A percentile compares a stretch with the other conserved stretches of the same genome.
Evolutionary conservation across 2,888 invertebrate genomes (phyloP).

Genomic region (Ceraclea dissimilis): DNA sequence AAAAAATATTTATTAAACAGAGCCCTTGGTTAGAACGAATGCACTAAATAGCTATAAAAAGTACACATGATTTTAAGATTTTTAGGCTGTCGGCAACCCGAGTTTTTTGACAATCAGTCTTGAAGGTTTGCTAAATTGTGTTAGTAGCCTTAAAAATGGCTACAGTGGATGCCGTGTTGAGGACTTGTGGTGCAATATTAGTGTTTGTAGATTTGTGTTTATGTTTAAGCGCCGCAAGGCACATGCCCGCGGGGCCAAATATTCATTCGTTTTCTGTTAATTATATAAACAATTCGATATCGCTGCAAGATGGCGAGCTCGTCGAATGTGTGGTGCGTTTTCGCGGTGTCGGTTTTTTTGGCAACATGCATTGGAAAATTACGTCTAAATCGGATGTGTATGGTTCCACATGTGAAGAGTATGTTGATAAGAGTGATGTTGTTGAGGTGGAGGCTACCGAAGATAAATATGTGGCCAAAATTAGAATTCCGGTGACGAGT

Average conservation of each 20-base stretch:
- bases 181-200: constrained; percentile 46
- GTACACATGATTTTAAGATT: background rate
- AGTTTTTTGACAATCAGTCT: constrained; percentile 10
- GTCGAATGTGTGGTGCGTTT: constrained; percentile 7
- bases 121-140: constrained; percentile 3
- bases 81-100: background rate
- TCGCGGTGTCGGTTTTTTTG: constrained; percentile 12
- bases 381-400: constrained; percentile 8
- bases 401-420: constrained; percentile 11
- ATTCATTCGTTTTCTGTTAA: constrained; percentile 35
- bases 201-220: constrained; percentile 34
- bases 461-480: constrained; percentile 12
- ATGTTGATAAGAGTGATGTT: constrained; percentile 3
- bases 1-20: too few species aligned
- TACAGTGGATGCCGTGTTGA: constrained; percentile 35
- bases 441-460: constrained; percentile 5
- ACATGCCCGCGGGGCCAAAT: constrained; percentile 33
- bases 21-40: background rate
- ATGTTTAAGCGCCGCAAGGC: constrained; percentile 30
- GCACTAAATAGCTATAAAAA: background rate
- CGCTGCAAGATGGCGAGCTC: constrained; percentile 2
- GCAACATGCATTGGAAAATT: constrained; percentile 9
- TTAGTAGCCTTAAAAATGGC: constrained; percentile 35
- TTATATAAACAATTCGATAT: constrained; percentile 17
- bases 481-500: constrained; percentile 10